Conservation (phyloP, 2,888 invertebrate genomes). For the Chymomyza amoena region DNA sequence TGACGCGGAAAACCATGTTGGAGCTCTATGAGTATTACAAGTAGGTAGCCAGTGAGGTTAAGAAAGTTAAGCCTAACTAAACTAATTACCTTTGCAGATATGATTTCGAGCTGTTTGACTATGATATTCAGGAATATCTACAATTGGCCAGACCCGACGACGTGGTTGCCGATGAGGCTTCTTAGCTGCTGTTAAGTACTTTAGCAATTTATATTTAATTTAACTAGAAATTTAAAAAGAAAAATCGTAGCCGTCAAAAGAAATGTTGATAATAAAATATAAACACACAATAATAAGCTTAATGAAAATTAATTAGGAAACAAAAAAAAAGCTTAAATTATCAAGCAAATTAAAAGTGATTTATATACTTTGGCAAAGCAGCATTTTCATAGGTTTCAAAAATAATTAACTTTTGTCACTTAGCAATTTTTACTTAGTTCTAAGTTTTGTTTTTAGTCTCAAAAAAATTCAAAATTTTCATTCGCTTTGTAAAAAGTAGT, state of each 20-base stretch:
- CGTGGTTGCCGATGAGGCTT: constrained; percentile 41
- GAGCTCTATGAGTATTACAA: constrained; percentile 89
- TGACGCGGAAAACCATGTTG: constrained; percentile 86
- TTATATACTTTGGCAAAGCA: neutral
- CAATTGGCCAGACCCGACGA: constrained; percentile 78
- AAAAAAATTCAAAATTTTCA: neutral
- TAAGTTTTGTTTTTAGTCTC: neutral
- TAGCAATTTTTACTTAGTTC: neutral
- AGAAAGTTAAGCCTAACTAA: neutral
- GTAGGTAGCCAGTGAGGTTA: constrained; percentile 77
- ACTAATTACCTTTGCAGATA: constrained; percentile 81
- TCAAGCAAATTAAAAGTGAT: constrained; percentile 1
- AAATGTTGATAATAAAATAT: constrained; percentile 64
- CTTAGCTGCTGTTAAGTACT: constrained; percentile 43
- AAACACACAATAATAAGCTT: constrained; percentile 47
- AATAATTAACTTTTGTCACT: neutral
- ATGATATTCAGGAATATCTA: constrained; percentile 85
- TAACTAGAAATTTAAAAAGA: constrained; percentile 39
- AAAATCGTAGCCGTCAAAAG: constrained; percentile 63
- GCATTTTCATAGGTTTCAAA: neutral
- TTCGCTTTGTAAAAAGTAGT: constrained; percentile 5
- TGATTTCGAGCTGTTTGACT: constrained; percentile 93
- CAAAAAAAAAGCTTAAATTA: neutral
- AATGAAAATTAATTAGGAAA: constrained; percentile 23
- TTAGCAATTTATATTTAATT: constrained; percentile 26